Evolutionary conservation across 2,888 invertebrate genomes (phyloP).

Genomic region (Glyphotaelius pellucidus): DNA sequence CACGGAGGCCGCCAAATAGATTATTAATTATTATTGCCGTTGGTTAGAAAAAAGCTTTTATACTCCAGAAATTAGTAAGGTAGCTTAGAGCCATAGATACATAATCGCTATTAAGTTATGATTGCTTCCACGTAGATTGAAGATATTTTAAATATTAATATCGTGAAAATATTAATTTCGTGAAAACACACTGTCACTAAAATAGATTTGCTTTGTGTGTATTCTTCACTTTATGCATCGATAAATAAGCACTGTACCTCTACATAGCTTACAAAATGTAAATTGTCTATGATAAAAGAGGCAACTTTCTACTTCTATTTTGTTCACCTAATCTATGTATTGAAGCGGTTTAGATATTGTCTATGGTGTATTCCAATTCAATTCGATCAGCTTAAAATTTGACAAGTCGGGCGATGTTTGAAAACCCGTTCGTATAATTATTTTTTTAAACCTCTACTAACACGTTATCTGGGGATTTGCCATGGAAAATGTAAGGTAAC

Average conservation of each 20-base stretch:
- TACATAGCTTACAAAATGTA: background rate
- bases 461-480: background rate
- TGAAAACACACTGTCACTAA: too few relatives aligned
- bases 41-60: too few relatives aligned
- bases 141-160: too few relatives aligned
- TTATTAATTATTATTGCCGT: too few relatives aligned
- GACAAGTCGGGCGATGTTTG: background rate
- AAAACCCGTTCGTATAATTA: background rate
- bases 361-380: background rate
- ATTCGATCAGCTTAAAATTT: background rate
- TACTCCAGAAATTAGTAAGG: too few relatives aligned
- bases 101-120: too few relatives aligned
- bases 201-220: too few relatives aligned
- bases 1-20: too few relatives aligned
- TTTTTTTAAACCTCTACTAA: background rate
- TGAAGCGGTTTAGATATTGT: too few relatives aligned
- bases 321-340: background rate
- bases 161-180: too few relatives aligned
- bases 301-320: background rate
- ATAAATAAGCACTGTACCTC: background rate
- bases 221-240: background rate
- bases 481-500: constrained; percentile 2
- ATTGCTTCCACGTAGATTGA: too few relatives aligned
- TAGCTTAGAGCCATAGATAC: too few relatives aligned
- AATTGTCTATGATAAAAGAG: background rate